A percentile compares a stretch with the other conserved stretches of the same genome.
phyloP scores from a whole-genome alignment of 1,140 invertebrate genomes.

The Araneus ventricosus region DNA sequence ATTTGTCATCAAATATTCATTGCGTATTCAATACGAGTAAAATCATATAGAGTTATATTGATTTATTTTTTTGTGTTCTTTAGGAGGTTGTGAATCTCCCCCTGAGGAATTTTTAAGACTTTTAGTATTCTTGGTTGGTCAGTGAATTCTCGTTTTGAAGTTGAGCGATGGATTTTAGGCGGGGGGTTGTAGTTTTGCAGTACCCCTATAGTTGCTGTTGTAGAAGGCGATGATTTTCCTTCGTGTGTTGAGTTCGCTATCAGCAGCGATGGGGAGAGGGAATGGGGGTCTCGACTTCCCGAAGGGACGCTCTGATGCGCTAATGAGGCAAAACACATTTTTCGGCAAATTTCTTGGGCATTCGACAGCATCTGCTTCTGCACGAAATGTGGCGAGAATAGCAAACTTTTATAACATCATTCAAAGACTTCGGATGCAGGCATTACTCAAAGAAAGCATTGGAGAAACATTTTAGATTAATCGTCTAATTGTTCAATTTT shows the following conservation, averaged over 20 bases:
- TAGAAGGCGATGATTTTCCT: background rate
- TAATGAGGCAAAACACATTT: background rate
- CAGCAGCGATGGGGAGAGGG: background rate
- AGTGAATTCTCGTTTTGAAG: slow-evolving; percentile 51
- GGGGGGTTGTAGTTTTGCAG: background rate
- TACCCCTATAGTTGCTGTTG: background rate
- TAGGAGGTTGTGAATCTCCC: background rate
- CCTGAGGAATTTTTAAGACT: slow-evolving; percentile 11
- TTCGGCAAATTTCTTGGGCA: background rate
- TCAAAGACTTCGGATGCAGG: no score
- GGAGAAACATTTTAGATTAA: no score
- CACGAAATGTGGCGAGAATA: background rate
- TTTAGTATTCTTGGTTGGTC: slow-evolving; percentile 40
- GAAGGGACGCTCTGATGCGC: slow-evolving; percentile 13
- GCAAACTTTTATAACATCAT: background rate
- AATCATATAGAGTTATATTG: background rate
- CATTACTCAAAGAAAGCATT: background rate
- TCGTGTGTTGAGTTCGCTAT: slow-evolving; percentile 21
- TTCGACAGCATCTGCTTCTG: background rate
- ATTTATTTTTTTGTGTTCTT: background rate
- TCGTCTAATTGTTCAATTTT: no score
- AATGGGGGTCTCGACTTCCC: background rate
- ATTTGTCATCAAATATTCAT: slow-evolving; percentile 64
- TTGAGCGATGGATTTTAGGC: slow-evolving; percentile 46
- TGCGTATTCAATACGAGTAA: slow-evolving; percentile 49